Evolutionary conservation across 2,113 vertebrate species (phyloP).

Genomic region (Phrynosoma platyrhinos): DNA sequence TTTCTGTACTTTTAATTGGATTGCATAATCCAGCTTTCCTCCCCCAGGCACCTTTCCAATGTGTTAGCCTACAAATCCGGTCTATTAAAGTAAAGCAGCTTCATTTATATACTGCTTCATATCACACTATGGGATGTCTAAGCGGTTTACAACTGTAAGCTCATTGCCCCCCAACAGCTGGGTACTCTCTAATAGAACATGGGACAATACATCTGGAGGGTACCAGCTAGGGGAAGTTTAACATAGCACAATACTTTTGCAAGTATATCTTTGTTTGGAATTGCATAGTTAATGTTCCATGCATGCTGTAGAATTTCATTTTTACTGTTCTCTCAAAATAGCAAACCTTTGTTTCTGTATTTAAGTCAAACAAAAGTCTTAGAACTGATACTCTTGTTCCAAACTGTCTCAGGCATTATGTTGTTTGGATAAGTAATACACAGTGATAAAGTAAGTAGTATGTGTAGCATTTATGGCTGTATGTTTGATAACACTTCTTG

Average conservation of each 20-base stretch:
- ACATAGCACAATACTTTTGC: neutral
- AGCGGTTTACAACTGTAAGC: too few relatives aligned
- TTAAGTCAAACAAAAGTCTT: neutral
- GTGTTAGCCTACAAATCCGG: neutral
- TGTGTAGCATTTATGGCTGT: neutral
- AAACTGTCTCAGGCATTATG: conserved; percentile 24
- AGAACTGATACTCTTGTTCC: neutral
- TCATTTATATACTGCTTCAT: too few relatives aligned
- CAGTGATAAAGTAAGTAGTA: conserved; percentile 1
- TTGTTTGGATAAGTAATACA: neutral
- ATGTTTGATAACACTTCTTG: neutral
- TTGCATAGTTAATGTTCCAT: neutral
- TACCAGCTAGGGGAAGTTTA: neutral
- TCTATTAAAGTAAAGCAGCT: too few relatives aligned
- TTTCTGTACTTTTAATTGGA: neutral
- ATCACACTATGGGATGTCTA: too few relatives aligned
- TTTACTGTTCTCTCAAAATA: conserved; percentile 15
- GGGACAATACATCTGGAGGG: neutral
- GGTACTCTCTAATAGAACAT: too few relatives aligned
- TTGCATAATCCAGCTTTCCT: neutral
- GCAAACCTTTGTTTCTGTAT: conserved; percentile 10
- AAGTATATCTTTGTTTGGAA: neutral
- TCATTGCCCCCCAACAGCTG: too few relatives aligned
- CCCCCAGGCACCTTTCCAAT: neutral
- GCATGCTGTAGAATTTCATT: conserved; percentile 1